Conservation (phyloP, 2,888 invertebrate species). For the Brachypterus glaber region DNA sequence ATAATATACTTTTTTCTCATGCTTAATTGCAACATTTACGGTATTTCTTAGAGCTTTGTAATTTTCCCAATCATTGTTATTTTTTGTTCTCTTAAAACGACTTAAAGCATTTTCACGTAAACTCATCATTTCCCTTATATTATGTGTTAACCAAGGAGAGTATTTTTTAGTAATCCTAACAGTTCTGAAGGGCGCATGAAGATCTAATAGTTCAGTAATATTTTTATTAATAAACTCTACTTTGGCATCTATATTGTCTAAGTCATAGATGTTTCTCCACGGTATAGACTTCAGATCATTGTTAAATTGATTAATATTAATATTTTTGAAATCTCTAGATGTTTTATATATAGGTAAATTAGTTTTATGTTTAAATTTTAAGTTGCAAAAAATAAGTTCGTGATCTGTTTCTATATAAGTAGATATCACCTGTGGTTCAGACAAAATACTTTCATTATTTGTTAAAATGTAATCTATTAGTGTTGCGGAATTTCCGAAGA, state of each 20-base stretch:
- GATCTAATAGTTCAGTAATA: no score
- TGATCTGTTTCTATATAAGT: no score
- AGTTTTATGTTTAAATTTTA: not conserved
- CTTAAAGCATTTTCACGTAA: slow-evolving; percentile 1
- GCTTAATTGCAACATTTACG: no score
- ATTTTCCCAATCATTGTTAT: no score
- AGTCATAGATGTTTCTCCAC: no score
- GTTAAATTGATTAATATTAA: no score
- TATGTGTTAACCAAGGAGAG: not conserved
- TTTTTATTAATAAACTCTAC: no score
- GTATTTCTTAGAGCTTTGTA: no score
- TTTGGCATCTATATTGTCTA: slow-evolving; percentile 2
- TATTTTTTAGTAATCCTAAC: not conserved
- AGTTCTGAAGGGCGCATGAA: slow-evolving; percentile 3
- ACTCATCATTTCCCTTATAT: slow-evolving; percentile 1
- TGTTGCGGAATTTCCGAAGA: not conserved
- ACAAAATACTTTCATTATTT: not conserved
- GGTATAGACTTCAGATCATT: no score
- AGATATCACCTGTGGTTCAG: no score
- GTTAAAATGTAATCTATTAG: slow-evolving; percentile 3
- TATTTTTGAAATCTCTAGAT: slow-evolving; percentile 6
- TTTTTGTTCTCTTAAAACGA: slow-evolving; percentile 1
- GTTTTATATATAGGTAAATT: not conserved
- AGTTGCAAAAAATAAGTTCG: slow-evolving; percentile 1
- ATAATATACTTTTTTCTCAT: no score